Conservation (phyloP, 1,140 invertebrate genomes). For the Macrotrachela quadricornifera region DNA sequence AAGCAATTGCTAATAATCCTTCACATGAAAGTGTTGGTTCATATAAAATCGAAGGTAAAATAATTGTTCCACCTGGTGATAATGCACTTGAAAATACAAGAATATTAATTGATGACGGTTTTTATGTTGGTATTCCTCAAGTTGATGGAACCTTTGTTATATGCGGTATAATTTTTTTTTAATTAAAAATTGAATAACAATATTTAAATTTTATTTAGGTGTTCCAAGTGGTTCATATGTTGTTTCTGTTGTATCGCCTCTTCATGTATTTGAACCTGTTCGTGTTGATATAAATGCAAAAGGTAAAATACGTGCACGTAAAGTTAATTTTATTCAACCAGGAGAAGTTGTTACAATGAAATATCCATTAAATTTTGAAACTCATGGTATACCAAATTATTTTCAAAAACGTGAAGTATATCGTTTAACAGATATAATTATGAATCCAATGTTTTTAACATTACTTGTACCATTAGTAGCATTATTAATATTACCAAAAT, state of each 20-base stretch:
- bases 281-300: constrained; percentile 82
- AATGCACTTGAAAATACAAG: constrained; percentile 3
- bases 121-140: neutral
- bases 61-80: neutral
- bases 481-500: constrained; percentile 5
- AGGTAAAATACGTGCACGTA: constrained; percentile 72
- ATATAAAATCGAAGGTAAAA: neutral
- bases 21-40: neutral
- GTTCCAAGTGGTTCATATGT: constrained; percentile 73
- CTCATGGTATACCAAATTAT: constrained; percentile 52
- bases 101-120: constrained; percentile 6
- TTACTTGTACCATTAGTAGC: constrained; percentile 1
- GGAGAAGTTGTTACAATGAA: constrained; percentile 42
- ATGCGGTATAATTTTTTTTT: neutral
- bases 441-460: constrained; percentile 58
- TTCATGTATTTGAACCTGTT: constrained; percentile 67
- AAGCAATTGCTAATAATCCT: neutral
- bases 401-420: constrained; percentile 74
- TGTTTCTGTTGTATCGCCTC: constrained; percentile 62
- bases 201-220: neutral
- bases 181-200: too few species aligned
- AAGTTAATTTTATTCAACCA: constrained; percentile 73
- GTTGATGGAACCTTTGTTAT: constrained; percentile 4
- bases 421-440: constrained; percentile 68
- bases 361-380: constrained; percentile 64